Evolutionary conservation across 2,888 invertebrate species (phyloP).

Genomic region (Microplitis deprimator): DNA sequence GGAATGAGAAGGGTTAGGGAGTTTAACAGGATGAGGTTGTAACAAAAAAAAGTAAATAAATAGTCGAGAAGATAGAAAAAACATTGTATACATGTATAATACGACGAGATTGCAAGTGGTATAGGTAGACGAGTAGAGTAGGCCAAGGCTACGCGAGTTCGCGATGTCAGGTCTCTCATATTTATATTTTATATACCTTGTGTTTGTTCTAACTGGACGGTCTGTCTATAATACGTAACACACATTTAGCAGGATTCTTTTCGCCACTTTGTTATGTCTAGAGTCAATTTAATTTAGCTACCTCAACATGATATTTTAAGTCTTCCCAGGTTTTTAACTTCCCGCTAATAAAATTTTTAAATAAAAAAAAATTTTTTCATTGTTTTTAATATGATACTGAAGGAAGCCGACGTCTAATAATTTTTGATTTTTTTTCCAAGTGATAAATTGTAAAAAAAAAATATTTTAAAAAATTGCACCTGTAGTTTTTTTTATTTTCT

Average conservation of each 20-base stretch:
- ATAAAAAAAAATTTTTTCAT: too few species aligned
- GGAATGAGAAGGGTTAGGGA: not conserved
- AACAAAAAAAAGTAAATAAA: constrained; percentile 19
- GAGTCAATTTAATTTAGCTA: not conserved
- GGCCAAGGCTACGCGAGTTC: constrained; percentile 47
- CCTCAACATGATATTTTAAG: not conserved
- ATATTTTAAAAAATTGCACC: too few species aligned
- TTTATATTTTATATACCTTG: not conserved
- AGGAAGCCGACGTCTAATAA: too few species aligned
- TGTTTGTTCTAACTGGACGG: constrained; percentile 34
- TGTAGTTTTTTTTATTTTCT: too few species aligned
- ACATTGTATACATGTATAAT: constrained; percentile 12
- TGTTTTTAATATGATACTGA: too few species aligned
- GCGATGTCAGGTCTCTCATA: constrained; percentile 30
- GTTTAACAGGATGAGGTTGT: not conserved
- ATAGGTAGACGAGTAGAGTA: constrained; percentile 42
- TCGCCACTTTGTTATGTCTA: not conserved
- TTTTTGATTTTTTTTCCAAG: too few species aligned
- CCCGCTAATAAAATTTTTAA: too few species aligned
- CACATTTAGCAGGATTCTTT: constrained; percentile 18
- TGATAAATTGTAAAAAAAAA: too few species aligned
- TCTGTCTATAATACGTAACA: constrained; percentile 24
- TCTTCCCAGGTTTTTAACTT: not conserved
- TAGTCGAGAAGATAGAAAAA: constrained; percentile 24
- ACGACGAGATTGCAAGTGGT: constrained; percentile 36